Percentiles rank a stretch among this genome's conserved stretches.
phyloP scores from a whole-genome alignment of 2,797 vertebrate species.

The Schizopygopsis pylzovi region DNA sequence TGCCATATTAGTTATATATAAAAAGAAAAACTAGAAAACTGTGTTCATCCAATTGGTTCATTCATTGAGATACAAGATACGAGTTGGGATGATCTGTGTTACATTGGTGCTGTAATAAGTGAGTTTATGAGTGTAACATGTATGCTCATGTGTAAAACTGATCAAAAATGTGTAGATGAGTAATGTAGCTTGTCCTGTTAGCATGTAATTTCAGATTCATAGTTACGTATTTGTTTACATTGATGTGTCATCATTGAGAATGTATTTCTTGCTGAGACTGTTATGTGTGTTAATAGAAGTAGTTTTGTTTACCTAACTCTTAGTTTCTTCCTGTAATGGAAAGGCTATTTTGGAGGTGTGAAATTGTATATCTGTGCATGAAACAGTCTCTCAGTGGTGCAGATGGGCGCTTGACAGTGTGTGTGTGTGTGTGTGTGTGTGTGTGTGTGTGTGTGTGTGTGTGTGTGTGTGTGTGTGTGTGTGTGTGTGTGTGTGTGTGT shows the following conservation, averaged over 20 bases:
- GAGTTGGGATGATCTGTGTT: too few relatives aligned
- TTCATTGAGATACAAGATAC: too few relatives aligned
- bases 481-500: constrained; percentile 43
- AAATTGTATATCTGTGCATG: constrained; percentile 46
- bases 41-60: not conserved
- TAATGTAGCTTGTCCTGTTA: too few relatives aligned
- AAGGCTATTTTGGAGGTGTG: constrained; percentile 36
- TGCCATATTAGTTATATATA: not conserved
- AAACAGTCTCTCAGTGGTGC: constrained; percentile 45
- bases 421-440: constrained; percentile 31
- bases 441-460: too few relatives aligned
- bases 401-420: constrained; percentile 50
- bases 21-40: not conserved
- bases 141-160: too few relatives aligned
- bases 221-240: too few relatives aligned
- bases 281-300: constrained; percentile 32
- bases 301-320: constrained; percentile 11
- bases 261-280: not conserved
- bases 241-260: too few relatives aligned
- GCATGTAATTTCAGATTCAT: too few relatives aligned
- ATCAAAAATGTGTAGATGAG: too few relatives aligned
- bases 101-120: too few relatives aligned
- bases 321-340: constrained; percentile 20
- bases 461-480: not conserved
- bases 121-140: too few relatives aligned